phyloP scores from a whole-genome alignment of 2,888 invertebrate genomes.

The Leptopilina myrica region DNA sequence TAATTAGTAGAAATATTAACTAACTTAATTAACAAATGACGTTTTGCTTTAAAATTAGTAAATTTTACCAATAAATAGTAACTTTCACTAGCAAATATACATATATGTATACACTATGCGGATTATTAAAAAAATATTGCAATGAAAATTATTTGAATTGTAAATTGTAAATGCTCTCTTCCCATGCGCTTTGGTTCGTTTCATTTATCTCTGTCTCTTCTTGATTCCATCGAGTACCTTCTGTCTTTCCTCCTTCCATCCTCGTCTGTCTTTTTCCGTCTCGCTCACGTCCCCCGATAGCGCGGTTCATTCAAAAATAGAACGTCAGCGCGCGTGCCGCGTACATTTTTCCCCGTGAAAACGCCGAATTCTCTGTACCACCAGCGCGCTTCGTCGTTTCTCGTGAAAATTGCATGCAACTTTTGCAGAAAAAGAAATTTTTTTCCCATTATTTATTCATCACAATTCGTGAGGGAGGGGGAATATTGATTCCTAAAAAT shows the following conservation, averaged over 20 bases:
- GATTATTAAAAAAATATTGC: not conserved
- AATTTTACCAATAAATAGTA: no score
- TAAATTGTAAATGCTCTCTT: conserved; percentile 6
- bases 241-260: conserved; percentile 38
- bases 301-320: conserved; percentile 73
- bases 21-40: no score
- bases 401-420: conserved; percentile 47
- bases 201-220: conserved; percentile 42
- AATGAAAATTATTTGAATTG: conserved; percentile 25
- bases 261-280: conserved; percentile 40
- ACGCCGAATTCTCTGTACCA: conserved; percentile 64
- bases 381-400: conserved; percentile 54
- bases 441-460: not conserved
- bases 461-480: no score
- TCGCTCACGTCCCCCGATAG: conserved; percentile 63
- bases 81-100: no score
- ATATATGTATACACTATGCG: no score
- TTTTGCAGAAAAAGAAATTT: not conserved
- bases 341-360: conserved; percentile 70
- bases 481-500: no score
- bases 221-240: conserved; percentile 20
- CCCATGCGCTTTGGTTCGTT: conserved; percentile 29
- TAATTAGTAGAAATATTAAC: no score
- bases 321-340: conserved; percentile 69
- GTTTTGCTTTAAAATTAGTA: no score